Evolutionary conservation across 2,113 vertebrate genomes (phyloP).

Genomic region (Rhynchopsitta pachyrhyncha): DNA sequence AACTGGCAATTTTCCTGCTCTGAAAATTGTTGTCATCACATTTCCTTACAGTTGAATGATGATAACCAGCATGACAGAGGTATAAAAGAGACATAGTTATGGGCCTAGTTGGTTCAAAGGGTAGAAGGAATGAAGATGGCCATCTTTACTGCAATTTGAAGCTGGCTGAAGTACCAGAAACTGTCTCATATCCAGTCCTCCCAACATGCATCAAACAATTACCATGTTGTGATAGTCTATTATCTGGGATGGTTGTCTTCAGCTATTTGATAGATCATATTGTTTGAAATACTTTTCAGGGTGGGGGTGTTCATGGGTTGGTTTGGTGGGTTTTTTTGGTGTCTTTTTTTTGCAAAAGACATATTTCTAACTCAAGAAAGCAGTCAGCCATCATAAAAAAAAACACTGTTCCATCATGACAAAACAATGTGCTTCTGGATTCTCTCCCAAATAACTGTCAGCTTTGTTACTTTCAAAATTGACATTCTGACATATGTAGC

Average conservation of each 20-base stretch:
- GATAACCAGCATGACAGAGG: not conserved
- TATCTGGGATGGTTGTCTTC: not conserved
- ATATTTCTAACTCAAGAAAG: not conserved
- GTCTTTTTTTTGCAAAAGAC: not conserved
- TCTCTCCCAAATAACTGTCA: not conserved
- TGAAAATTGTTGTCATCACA: not conserved
- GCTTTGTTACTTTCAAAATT: not conserved
- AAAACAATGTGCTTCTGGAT: not conserved
- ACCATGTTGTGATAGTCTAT: accelerated
- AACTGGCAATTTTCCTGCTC: not conserved
- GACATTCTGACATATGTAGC: not conserved
- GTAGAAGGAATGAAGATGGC: accelerated
- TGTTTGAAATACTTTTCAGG: not conserved
- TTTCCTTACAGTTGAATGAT: not conserved
- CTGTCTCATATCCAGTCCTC: accelerated
- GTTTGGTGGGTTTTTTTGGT: not conserved
- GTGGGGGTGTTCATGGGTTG: not conserved
- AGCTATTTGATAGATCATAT: not conserved
- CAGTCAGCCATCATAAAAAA: not conserved
- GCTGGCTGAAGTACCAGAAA: not conserved
- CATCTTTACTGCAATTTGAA: not conserved
- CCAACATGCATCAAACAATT: not conserved
- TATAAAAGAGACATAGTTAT: not conserved
- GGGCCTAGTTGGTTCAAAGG: accelerated
- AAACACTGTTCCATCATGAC: not conserved